phyloP scores from a whole-genome alignment of 2,888 invertebrate species.

The Diogma glabrata region DNA sequence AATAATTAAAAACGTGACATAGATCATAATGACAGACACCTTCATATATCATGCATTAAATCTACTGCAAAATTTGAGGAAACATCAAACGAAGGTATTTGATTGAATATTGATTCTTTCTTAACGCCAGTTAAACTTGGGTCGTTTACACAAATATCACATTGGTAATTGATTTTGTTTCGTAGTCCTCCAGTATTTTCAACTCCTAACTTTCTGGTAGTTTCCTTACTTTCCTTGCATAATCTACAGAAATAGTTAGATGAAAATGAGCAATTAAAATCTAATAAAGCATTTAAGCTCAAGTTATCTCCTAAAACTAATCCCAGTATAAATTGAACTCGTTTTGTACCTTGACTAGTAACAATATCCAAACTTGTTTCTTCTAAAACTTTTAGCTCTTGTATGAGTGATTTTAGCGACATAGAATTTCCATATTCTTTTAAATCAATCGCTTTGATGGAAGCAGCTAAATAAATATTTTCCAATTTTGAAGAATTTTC shows the following conservation, averaged over 20 bases:
- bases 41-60: background rate
- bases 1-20: background rate
- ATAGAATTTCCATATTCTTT: constrained; percentile 5
- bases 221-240: background rate
- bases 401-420: too few species aligned
- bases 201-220: too few species aligned
- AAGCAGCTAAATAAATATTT: too few species aligned
- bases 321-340: background rate
- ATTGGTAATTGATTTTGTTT: background rate
- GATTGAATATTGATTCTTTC: background rate
- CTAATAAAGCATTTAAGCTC: too few species aligned
- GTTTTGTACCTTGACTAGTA: background rate
- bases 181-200: too few species aligned
- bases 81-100: background rate
- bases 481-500: too few species aligned
- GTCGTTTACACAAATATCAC: background rate
- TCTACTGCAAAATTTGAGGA: background rate
- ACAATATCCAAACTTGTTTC: background rate
- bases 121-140: background rate
- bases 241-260: background rate
- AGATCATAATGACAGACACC: background rate
- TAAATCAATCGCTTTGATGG: background rate
- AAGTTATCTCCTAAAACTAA: background rate
- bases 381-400: too few species aligned
- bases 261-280: background rate